Evolutionary conservation across 2,797 vertebrate genomes (phyloP).

Genomic region (Phalloptychus januarius): DNA sequence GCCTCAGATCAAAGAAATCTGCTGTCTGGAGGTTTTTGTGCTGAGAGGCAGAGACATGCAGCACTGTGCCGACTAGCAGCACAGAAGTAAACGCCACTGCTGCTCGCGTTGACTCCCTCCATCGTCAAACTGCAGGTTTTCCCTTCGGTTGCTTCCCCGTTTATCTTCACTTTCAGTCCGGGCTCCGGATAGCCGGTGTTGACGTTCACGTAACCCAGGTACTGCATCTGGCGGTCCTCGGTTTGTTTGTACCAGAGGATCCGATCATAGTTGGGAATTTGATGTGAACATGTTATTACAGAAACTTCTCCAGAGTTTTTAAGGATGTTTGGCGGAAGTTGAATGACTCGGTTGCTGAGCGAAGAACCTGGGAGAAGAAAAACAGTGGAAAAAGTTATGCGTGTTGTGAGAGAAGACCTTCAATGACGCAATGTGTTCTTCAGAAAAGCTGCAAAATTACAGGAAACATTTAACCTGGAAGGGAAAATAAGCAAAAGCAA

Average conservation of each 20-base stretch:
- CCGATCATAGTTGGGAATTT: not conserved
- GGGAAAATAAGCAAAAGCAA: not conserved
- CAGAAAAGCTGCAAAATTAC: not conserved
- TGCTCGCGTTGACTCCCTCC: slow-evolving; percentile 5
- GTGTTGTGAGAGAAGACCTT: not conserved
- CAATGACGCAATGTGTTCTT: not conserved
- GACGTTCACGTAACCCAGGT: slow-evolving; percentile 47
- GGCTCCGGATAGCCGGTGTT: not conserved
- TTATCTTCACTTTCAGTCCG: slow-evolving; percentile 13
- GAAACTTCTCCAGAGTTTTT: not conserved
- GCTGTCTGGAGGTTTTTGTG: slow-evolving; percentile 43
- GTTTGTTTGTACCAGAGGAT: slow-evolving; percentile 67
- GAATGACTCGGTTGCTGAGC: slow-evolving; percentile 21
- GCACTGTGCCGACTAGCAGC: slow-evolving; percentile 54
- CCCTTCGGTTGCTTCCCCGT: slow-evolving; percentile 23
- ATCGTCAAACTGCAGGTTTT: slow-evolving; percentile 35
- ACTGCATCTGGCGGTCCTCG: slow-evolving; percentile 15
- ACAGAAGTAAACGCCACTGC: slow-evolving; percentile 64
- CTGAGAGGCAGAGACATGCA: not conserved
- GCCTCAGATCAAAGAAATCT: not conserved
- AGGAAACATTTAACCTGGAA: not conserved
- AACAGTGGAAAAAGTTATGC: too few species aligned
- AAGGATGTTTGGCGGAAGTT: slow-evolving; percentile 42
- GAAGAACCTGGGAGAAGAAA: not conserved
- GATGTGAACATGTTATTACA: slow-evolving; percentile 47